phyloP scores from a whole-genome alignment of 1,140 invertebrate species.

The Ips typographus region DNA sequence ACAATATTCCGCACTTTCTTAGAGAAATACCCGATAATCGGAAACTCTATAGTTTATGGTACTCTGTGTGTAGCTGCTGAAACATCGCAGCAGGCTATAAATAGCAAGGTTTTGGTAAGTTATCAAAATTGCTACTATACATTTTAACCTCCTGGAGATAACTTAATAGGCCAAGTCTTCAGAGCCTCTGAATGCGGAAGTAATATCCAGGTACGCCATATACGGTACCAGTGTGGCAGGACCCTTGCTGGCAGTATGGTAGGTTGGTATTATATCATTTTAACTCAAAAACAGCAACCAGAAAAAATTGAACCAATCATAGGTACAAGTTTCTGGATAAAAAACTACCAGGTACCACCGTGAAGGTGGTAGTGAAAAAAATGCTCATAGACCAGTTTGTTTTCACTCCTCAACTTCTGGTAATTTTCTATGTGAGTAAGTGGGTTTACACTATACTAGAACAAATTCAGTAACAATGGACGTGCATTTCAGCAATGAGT shows the following conservation, averaged over 20 bases:
- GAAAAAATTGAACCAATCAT: neutral
- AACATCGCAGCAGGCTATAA: constrained; percentile 73
- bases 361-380: constrained; percentile 67
- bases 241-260: constrained; percentile 65
- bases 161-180: constrained; percentile 11
- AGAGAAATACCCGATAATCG: constrained; percentile 61
- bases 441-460: constrained; percentile 24
- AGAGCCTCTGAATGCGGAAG: constrained; percentile 57
- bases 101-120: constrained; percentile 62
- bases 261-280: constrained; percentile 25
- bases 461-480: neutral
- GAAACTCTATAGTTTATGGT: constrained; percentile 76
- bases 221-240: constrained; percentile 63
- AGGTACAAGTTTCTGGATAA: constrained; percentile 81
- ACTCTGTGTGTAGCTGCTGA: constrained; percentile 76
- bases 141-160: neutral
- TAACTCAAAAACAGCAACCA: neutral
- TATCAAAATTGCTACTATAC: neutral
- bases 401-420: constrained; percentile 69
- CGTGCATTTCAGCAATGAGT: constrained; percentile 64
- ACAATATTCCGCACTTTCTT: constrained; percentile 44
- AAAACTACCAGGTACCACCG: constrained; percentile 64
- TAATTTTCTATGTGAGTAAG: constrained; percentile 71
- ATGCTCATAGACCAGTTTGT: constrained; percentile 75
- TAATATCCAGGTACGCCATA: constrained; percentile 60